Percentiles rank a stretch among this genome's conserved stretches.
phyloP scores from a whole-genome alignment of 2,888 invertebrate genomes.

The Oscheius onirici region DNA sequence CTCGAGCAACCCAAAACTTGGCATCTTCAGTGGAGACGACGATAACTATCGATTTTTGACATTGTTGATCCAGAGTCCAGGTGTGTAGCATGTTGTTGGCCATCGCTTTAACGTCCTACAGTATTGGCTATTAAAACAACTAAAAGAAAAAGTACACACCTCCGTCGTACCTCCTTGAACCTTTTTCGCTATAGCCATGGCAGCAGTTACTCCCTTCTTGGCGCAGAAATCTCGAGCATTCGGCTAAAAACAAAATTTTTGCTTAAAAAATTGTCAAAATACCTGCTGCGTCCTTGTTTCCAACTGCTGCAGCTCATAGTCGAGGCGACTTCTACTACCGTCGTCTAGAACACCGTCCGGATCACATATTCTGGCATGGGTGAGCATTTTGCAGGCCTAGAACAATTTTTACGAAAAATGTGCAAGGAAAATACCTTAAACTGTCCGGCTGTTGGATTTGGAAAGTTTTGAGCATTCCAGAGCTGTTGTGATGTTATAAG shows the following conservation, averaged over 20 bases:
- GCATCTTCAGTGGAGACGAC: conserved; percentile 64
- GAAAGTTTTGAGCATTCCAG: conserved; percentile 65
- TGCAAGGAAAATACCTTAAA: conserved; percentile 38
- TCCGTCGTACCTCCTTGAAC: conserved; percentile 63
- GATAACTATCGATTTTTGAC: conserved; percentile 61
- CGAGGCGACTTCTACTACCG: conserved; percentile 61
- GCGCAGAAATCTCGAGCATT: conserved; percentile 61
- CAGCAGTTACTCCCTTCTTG: conserved; percentile 68
- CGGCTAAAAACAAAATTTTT: conserved; percentile 38
- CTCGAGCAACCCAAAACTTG: conserved; percentile 68
- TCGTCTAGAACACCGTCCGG: conserved; percentile 65
- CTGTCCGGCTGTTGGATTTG: conserved; percentile 65
- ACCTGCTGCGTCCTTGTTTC: conserved; percentile 63
- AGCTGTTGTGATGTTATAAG: conserved; percentile 20
- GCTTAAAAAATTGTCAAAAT: not conserved
- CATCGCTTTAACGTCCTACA: conserved; percentile 62
- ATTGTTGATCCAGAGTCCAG: conserved; percentile 67
- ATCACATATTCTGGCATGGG: conserved; percentile 64
- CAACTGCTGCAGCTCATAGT: conserved; percentile 64
- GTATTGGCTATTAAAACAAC: not conserved
- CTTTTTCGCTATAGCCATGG: conserved; percentile 62
- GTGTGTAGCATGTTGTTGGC: conserved; percentile 62
- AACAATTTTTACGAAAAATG: not conserved
- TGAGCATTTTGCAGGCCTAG: conserved; percentile 52
- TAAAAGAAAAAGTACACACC: conserved; percentile 29